phyloP scores from a whole-genome alignment of 2,113 vertebrate genomes.

The Chascanopsetta lugubris region DNA sequence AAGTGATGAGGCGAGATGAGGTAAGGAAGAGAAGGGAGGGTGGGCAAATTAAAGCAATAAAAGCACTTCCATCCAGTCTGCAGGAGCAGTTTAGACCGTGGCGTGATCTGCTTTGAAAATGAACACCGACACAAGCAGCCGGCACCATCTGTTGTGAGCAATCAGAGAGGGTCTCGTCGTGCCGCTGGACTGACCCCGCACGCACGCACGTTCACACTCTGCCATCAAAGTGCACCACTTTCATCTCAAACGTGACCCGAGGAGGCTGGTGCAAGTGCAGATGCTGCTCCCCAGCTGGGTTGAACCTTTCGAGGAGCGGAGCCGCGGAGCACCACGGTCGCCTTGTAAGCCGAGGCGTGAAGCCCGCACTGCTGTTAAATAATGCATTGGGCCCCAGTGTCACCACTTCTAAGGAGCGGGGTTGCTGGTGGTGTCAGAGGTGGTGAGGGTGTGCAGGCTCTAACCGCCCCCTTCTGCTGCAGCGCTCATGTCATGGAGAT shows the following conservation, averaged over 20 bases:
- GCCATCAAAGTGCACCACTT: not conserved
- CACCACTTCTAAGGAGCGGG: conserved; percentile 15
- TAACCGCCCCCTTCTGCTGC: conserved; percentile 9
- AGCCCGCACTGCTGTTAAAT: conserved; percentile 67
- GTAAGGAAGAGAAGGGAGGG: too few species aligned
- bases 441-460: not conserved
- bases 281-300: not conserved
- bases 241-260: conserved; percentile 23
- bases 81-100: conserved; percentile 24
- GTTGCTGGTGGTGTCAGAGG: not conserved
- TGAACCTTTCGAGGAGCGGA: conserved; percentile 18
- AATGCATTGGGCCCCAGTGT: conserved; percentile 61
- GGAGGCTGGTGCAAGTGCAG: conserved; percentile 3
- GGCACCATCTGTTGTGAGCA: conserved; percentile 72
- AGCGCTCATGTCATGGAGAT: conserved; percentile 2
- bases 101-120: conserved; percentile 53
- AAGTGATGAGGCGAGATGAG: not conserved
- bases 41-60: not conserved
- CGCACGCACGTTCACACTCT: not conserved
- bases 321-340: conserved; percentile 2
- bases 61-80: not conserved
- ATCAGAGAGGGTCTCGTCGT: conserved; percentile 48
- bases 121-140: conserved; percentile 58
- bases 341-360: conserved; percentile 41
- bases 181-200: conserved; percentile 26